Conservation (phyloP, 2,797 vertebrate genomes). For the Brachyrhaphis roseni region DNA sequence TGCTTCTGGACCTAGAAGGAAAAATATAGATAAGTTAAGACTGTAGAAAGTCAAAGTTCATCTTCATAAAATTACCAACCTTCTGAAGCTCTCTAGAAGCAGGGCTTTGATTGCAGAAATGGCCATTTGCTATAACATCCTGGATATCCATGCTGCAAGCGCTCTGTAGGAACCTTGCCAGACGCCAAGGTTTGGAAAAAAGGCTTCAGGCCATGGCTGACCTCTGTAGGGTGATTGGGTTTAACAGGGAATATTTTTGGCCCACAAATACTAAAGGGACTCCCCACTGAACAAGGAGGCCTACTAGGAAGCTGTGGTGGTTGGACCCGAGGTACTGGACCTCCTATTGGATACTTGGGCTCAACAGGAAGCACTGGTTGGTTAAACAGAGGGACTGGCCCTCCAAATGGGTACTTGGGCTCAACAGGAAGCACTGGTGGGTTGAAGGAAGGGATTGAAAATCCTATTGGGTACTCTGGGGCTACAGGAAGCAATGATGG, state of each 20-base stretch:
- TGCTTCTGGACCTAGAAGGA: neutral
- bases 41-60: neutral
- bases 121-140: neutral
- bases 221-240: neutral
- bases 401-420: neutral
- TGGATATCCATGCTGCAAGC: neutral
- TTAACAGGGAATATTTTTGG: neutral
- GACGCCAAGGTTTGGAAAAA: neutral
- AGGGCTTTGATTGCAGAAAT: neutral
- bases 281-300: neutral
- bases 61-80: neutral
- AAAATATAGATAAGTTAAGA: neutral
- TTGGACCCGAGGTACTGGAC: neutral
- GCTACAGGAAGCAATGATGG: neutral
- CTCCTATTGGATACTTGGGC: neutral
- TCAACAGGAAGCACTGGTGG: neutral
- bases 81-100: neutral
- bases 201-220: neutral
- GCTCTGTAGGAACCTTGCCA: neutral
- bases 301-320: neutral
- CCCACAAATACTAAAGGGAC: neutral
- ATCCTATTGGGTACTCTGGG: no score
- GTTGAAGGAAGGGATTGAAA: neutral
- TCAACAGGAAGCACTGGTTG: neutral
- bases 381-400: neutral